A percentile compares a stretch with the other conserved stretches of the same genome.
Conservation (phyloP, 2,888 invertebrate genomes). For the Polymixis lichenea region DNA sequence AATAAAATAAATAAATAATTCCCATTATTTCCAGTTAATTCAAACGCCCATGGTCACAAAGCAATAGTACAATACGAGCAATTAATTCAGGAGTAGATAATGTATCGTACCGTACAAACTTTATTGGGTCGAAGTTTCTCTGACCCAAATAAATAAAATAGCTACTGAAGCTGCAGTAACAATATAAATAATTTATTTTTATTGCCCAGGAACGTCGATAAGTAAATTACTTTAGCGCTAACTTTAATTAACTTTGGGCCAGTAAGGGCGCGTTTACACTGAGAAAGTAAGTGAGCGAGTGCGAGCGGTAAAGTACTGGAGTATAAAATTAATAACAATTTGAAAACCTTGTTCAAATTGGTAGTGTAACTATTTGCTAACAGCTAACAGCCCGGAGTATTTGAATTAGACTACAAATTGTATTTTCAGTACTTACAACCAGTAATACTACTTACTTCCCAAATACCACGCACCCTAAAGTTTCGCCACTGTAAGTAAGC, state of each 20-base stretch:
- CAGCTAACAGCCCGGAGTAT: constrained; percentile 13
- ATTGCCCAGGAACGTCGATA: constrained; percentile 57
- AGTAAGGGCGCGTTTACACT: constrained; percentile 29
- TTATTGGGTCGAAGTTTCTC: constrained; percentile 48
- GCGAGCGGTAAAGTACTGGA: background rate
- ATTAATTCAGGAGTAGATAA: constrained; percentile 46
- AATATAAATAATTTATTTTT: constrained; percentile 63
- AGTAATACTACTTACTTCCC: constrained; percentile 9
- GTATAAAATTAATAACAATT: constrained; percentile 18
- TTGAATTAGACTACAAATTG: constrained; percentile 32
- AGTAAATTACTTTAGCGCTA: constrained; percentile 60
- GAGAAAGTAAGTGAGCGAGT: constrained; percentile 1
- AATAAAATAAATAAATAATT: too few relatives aligned
- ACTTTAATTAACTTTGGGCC: constrained; percentile 59
- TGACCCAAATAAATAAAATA: constrained; percentile 60
- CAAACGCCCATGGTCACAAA: constrained; percentile 13
- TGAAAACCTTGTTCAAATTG: constrained; percentile 31
- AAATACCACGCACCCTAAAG: constrained; percentile 42
- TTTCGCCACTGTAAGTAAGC: constrained; percentile 35
- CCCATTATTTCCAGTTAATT: constrained; percentile 5
- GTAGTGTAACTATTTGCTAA: constrained; percentile 25
- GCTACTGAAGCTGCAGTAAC: constrained; percentile 54
- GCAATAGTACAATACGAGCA: constrained; percentile 17
- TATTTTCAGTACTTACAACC: constrained; percentile 26
- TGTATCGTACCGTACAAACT: constrained; percentile 42